phyloP scores from a whole-genome alignment of 2,113 vertebrate species.

The Verasper variegatus region DNA sequence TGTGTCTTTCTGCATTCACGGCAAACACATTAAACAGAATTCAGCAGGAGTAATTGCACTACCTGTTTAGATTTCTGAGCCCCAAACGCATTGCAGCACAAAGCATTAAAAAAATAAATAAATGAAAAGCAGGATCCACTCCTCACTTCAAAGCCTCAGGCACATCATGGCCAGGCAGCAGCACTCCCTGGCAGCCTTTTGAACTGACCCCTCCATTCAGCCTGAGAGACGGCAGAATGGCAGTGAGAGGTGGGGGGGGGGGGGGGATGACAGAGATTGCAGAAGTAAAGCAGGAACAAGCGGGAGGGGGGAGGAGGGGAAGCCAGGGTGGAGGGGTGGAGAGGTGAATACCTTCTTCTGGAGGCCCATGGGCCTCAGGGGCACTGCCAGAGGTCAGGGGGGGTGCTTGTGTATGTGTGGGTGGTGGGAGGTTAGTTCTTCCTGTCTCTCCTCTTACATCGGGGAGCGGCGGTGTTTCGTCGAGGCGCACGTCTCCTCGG shows the following conservation, averaged over 20 bases:
- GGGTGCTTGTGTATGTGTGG: not conserved
- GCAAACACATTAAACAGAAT: not conserved
- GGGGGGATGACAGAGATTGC: constrained; percentile 44
- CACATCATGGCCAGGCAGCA: constrained; percentile 51
- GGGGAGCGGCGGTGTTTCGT: constrained; percentile 26
- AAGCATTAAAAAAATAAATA: not conserved
- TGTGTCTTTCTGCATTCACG: not conserved
- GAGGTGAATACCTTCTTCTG: constrained; percentile 57
- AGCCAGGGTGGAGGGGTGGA: constrained; percentile 7
- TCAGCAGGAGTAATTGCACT: not conserved
- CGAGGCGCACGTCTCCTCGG: constrained; percentile 12
- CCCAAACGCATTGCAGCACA: not conserved
- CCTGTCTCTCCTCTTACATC: constrained; percentile 41
- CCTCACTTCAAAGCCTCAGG: constrained; percentile 73
- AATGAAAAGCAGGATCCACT: constrained; percentile 31
- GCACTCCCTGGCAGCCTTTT: constrained; percentile 55
- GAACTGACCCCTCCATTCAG: constrained; percentile 68
- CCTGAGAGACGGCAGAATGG: constrained; percentile 50
- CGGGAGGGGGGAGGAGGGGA: constrained; percentile 20
- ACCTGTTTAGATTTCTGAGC: constrained; percentile 18
- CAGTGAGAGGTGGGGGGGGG: constrained; percentile 19
- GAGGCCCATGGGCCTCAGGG: constrained; percentile 51
- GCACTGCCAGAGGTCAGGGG: constrained; percentile 59
- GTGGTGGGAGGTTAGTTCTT: not conserved
- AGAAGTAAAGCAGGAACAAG: constrained; percentile 35